Conservation (phyloP, 2,888 invertebrate species). For the Apeira syringaria region DNA sequence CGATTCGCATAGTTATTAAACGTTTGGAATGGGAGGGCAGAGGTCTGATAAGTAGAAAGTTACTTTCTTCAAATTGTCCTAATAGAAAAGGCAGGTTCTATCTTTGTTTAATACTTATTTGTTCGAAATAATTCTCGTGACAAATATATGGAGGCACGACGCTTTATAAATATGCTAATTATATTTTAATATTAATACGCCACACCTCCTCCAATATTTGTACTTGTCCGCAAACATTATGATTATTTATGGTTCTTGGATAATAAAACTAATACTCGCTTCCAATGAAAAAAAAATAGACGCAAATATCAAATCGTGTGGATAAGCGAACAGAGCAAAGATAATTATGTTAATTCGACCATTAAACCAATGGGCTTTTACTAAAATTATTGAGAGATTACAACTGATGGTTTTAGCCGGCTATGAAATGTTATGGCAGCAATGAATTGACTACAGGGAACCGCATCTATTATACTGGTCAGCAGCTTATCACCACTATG, state of each 20-base stretch:
- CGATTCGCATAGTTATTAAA: too few species aligned
- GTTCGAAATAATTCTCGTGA: too few species aligned
- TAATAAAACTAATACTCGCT: slow-evolving; percentile 37
- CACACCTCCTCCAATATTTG: slow-evolving; percentile 27
- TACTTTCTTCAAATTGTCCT: too few species aligned
- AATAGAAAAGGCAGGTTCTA: too few species aligned
- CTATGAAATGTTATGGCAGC: not conserved
- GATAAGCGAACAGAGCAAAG: slow-evolving; percentile 46
- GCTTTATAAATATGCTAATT: slow-evolving; percentile 22
- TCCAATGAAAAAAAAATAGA: slow-evolving; percentile 32
- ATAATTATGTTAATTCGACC: slow-evolving; percentile 62
- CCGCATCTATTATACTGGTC: too few species aligned
- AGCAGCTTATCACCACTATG: too few species aligned
- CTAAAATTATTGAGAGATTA: slow-evolving; percentile 39
- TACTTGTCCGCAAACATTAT: slow-evolving; percentile 21
- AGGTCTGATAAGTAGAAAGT: too few species aligned
- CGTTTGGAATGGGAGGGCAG: too few species aligned
- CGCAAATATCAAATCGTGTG: slow-evolving; percentile 41
- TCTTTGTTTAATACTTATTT: too few species aligned
- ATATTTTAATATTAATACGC: slow-evolving; percentile 16
- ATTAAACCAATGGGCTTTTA: slow-evolving; percentile 62
- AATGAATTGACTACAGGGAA: too few species aligned
- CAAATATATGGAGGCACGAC: not conserved
- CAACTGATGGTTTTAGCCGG: slow-evolving; percentile 6
- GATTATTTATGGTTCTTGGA: slow-evolving; percentile 2